phyloP scores from a whole-genome alignment of 2,113 vertebrate genomes.

The Hippocampus mohnikei region DNA sequence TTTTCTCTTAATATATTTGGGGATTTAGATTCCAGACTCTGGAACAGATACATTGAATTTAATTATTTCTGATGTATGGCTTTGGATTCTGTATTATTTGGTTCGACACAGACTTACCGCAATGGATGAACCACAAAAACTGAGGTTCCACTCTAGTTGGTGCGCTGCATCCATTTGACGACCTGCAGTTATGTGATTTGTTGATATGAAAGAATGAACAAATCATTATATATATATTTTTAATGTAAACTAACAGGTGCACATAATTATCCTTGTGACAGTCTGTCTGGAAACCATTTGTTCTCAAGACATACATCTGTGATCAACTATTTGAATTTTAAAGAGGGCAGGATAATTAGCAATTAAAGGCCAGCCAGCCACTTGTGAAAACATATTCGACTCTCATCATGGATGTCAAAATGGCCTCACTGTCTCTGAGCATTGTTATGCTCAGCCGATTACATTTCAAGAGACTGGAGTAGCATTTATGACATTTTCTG shows the following conservation, averaged over 20 bases:
- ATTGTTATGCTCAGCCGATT: background rate
- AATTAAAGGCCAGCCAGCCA: slow-evolving; percentile 1
- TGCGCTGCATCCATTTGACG: background rate
- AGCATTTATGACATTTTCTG: background rate
- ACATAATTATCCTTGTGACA: background rate
- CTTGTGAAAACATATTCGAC: background rate
- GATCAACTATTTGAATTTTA: background rate
- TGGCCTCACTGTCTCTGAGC: background rate
- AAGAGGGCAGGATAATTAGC: background rate
- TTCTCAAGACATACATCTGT: background rate
- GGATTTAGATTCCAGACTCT: background rate
- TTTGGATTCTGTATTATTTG: background rate
- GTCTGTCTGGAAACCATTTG: background rate
- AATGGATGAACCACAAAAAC: background rate
- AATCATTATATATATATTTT: background rate
- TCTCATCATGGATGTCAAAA: background rate
- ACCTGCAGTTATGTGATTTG: background rate
- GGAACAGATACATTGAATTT: background rate
- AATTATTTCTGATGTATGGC: background rate
- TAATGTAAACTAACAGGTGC: background rate
- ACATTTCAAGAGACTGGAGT: background rate
- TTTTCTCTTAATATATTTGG: background rate
- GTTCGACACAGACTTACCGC: background rate
- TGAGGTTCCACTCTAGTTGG: background rate
- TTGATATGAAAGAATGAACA: background rate